phyloP scores from a whole-genome alignment of 1,140 invertebrate genomes.

The Ditylenchus dipsaci region DNA sequence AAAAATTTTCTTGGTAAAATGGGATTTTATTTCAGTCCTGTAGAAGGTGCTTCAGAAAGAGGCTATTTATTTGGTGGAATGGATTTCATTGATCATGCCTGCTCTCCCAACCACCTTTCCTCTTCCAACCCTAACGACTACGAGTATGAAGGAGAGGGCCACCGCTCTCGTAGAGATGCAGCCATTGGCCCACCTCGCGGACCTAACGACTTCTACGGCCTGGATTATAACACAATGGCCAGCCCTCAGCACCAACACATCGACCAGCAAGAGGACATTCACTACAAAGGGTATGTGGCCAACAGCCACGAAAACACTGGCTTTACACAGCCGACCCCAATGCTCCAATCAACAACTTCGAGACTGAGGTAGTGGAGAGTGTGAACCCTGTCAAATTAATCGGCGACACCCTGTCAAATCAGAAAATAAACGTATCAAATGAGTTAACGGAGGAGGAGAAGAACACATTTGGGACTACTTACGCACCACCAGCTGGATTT shows the following conservation, averaged over 20 bases:
- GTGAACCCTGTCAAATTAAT: constrained; percentile 37
- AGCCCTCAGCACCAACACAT: constrained; percentile 7
- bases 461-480: constrained; percentile 41
- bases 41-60: constrained; percentile 36
- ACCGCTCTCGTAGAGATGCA: constrained; percentile 14
- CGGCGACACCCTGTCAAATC: constrained; percentile 57
- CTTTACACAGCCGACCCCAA: constrained; percentile 49
- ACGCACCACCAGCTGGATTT: constrained; percentile 47
- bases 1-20: too few species aligned
- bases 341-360: constrained; percentile 24
- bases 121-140: constrained; percentile 10
- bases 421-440: constrained; percentile 37
- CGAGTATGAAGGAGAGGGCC: constrained; percentile 15
- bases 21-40: constrained; percentile 36
- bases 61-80: constrained; percentile 56
- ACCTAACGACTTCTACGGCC: constrained; percentile 32
- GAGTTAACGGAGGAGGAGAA: constrained; percentile 37
- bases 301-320: constrained; percentile 15
- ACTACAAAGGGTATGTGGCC: constrained; percentile 25
- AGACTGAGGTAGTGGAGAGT: constrained; percentile 22
- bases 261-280: constrained; percentile 16
- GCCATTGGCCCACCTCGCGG: constrained; percentile 13
- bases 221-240: constrained; percentile 33
- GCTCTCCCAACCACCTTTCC: constrained; percentile 5
- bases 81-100: constrained; percentile 45